These are phyloP conservation scores for Ochropacha duplaris DNA, from an alignment of 2,888 invertebrate genomes.

Conservation along the genomic window DNA sequence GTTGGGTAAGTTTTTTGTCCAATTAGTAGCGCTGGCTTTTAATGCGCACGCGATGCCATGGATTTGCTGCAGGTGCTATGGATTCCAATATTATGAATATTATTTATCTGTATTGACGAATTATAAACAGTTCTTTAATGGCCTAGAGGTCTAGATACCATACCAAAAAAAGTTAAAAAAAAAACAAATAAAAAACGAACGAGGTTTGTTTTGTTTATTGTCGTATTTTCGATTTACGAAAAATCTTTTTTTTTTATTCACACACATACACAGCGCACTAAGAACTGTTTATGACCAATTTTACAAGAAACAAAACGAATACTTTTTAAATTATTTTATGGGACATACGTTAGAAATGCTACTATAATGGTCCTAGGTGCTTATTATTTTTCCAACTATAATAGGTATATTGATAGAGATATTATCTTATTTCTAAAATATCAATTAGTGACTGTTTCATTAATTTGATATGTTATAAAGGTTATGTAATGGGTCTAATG, in stretches of 20 bases:
- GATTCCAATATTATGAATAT: background rate
- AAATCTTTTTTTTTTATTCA: background rate
- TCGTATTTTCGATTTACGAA: background rate
- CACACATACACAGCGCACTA: background rate
- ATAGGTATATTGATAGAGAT: no score
- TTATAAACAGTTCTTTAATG: background rate
- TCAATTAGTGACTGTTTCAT: background rate
- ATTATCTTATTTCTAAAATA: background rate
- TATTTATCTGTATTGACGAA: background rate
- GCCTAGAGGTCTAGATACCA: no score
- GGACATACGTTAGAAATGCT: no score
- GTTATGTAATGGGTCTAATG: no score
- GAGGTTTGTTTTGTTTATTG: no score
- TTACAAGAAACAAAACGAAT: background rate
- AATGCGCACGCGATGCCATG: conserved; percentile 51
- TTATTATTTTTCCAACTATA: no score
- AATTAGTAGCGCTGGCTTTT: conserved; percentile 56
- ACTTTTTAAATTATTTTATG: no score
- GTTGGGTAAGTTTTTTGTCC: conserved; percentile 86
- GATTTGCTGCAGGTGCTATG: conserved; percentile 38
- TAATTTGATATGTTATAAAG: no score
- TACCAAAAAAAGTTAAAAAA: no score
- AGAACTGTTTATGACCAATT: background rate
- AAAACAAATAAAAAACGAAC: no score
- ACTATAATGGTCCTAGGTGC: no score